phyloP scores from a whole-genome alignment of 2,113 vertebrate species.

The Aphyosemion australe region DNA sequence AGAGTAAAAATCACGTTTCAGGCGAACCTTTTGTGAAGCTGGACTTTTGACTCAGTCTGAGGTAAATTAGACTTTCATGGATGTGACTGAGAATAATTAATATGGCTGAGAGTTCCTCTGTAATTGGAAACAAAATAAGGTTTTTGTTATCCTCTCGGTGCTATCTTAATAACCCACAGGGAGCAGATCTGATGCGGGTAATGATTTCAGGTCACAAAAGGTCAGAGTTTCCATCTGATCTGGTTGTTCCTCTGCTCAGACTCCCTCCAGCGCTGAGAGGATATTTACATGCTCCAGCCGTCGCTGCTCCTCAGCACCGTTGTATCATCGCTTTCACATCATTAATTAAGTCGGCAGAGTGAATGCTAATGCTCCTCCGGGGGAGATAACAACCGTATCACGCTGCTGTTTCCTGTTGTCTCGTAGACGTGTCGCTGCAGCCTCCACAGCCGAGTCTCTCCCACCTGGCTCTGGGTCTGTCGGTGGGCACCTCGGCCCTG shows the following conservation, averaged over 20 bases:
- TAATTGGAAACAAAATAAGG: conserved; percentile 45
- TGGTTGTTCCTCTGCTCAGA: conserved; percentile 36
- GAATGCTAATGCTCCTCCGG: conserved; percentile 66
- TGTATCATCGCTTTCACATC: conserved; percentile 70
- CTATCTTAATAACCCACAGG: conserved; percentile 38
- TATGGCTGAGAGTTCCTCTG: conserved; percentile 24
- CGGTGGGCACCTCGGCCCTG: conserved; percentile 92
- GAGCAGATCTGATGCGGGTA: conserved; percentile 42
- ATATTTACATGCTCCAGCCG: conserved; percentile 55
- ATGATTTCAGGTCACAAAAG: conserved; percentile 48
- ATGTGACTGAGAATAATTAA: conserved; percentile 45
- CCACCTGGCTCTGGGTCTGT: conserved; percentile 89
- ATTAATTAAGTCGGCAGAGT: conserved; percentile 66
- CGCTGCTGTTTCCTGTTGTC: conserved; percentile 47
- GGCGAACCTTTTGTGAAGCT: no score
- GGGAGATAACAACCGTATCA: conserved; percentile 46
- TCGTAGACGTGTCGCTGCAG: conserved; percentile 44
- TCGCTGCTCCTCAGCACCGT: conserved; percentile 55
- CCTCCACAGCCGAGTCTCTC: conserved; percentile 78
- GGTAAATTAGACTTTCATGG: conserved; percentile 33
- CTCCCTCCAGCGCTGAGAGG: conserved; percentile 2
- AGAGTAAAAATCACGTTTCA: background rate
- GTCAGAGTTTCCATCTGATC: conserved; percentile 49
- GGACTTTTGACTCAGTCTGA: conserved; percentile 35
- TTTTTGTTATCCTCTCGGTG: conserved; percentile 41